Evolutionary conservation across 2,113 vertebrate genomes (phyloP).

Genomic region (Leiothrix lutea): DNA sequence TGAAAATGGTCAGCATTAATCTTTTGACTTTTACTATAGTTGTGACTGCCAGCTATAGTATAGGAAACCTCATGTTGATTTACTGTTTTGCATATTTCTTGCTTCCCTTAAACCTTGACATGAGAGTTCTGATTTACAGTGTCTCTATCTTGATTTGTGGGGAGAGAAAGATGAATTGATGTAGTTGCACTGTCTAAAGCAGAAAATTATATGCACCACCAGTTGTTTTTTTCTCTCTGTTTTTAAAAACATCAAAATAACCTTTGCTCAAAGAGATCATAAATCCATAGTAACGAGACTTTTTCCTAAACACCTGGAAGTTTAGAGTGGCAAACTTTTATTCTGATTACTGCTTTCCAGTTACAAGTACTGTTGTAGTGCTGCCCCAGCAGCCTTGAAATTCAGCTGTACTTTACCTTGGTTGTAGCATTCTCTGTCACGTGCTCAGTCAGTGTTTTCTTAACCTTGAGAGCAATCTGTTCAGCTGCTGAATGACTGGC

Average conservation of each 20-base stretch:
- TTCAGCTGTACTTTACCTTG: constrained; percentile 14
- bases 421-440: background rate
- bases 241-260: background rate
- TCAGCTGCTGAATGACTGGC: background rate
- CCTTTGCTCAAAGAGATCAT: constrained; percentile 33
- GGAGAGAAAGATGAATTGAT: background rate
- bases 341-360: background rate
- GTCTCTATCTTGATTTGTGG: constrained; percentile 7
- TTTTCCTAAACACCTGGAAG: constrained; percentile 55
- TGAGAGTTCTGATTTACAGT: constrained; percentile 60
- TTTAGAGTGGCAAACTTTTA: constrained; percentile 27
- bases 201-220: constrained; percentile 37
- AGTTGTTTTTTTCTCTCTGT: constrained; percentile 18
- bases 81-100: constrained; percentile 58
- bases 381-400: background rate
- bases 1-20: constrained; percentile 52
- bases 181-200: background rate
- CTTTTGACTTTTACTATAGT: constrained; percentile 32
- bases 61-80: constrained; percentile 21
- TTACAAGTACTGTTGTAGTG: background rate
- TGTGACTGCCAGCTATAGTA: background rate
- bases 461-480: constrained; percentile 3
- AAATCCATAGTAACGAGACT: constrained; percentile 55
- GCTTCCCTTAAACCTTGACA: constrained; percentile 34
- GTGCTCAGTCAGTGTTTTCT: constrained; percentile 23